Evolutionary conservation across 2,113 vertebrate genomes (phyloP), one percentile per base, ranked within the genome.

Genomic region (Oxyruncus cristatus): DNA sequence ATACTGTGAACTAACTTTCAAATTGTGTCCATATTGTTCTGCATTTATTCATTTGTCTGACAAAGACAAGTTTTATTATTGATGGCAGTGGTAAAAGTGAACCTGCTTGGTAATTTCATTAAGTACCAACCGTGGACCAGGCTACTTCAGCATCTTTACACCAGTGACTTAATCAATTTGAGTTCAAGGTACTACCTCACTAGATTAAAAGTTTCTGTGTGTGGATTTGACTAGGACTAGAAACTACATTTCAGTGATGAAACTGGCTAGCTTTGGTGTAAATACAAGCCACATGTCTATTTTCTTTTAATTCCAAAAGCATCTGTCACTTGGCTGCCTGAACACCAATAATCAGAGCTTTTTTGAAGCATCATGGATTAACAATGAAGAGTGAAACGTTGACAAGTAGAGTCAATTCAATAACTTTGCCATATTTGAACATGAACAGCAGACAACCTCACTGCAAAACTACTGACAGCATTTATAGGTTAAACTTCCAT

Each of bases 41-140:
- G 23, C 46, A 56, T 66, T 89, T 66, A n/a, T 42, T 78, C 1
- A 49, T 53, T 66, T 76, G 24, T 53, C 44, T 66, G 73, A 27
- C 44, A 49, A 75, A 76, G 37, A 28, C 4, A 12, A 65, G 18
- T 61, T 76, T 72, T 65, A 7, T 44, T 55, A 72, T 76, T 76
- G 46, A 82, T 0, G 0, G 32, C 19, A 13, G 26, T 58, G 4
- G 1, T 61, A 53, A 68, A 76, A 85, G 18, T 8, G 44, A 27
- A 76, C 35, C 13, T 65, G 42, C 22, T 77, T 28, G n/a, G 55
- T 37, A 88, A 37, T 12, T 80, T 58, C n/a, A 27, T 33, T 66
- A 26, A 76, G 21, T 7, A 8, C 33, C 1, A 1, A 74, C 46
- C 0, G 1, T 39, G 53, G 66, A 63, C 28, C 20, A 23, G 17